Evolutionary conservation across 2,888 invertebrate species (phyloP).

Genomic region (Netelia melanura): DNA sequence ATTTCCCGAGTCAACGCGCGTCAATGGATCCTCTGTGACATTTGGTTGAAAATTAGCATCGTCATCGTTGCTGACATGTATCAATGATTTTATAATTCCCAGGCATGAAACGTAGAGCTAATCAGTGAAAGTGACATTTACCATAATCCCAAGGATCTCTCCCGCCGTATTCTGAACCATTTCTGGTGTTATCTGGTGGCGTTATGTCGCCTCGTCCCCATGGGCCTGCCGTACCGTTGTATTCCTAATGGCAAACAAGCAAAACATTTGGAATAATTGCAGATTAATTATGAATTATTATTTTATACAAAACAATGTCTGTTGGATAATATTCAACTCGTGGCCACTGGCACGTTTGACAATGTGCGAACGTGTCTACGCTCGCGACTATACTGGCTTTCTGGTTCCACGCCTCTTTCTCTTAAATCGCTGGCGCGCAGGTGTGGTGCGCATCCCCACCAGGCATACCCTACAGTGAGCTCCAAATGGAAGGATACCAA

Average conservation of each 20-base stretch:
- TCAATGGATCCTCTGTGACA: slow-evolving; percentile 55
- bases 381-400: slow-evolving; percentile 2
- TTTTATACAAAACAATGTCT: too few species aligned
- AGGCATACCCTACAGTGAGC: too few species aligned
- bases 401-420: slow-evolving; percentile 23
- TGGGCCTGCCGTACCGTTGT: slow-evolving; percentile 66
- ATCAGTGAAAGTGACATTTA: background rate
- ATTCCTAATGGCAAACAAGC: slow-evolving; percentile 48
- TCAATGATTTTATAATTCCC: background rate
- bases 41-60: slow-evolving; percentile 10
- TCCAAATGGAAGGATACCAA: too few species aligned
- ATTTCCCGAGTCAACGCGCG: slow-evolving; percentile 17
- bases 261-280: too few species aligned
- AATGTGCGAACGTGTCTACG: background rate
- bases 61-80: background rate
- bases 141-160: slow-evolving; percentile 49
- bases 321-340: too few species aligned
- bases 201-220: slow-evolving; percentile 66
- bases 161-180: slow-evolving; percentile 17
- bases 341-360: too few species aligned
- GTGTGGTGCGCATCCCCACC: too few species aligned
- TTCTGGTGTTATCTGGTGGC: slow-evolving; percentile 42
- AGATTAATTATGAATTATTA: too few species aligned
- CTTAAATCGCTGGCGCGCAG: slow-evolving; percentile 20
- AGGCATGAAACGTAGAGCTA: too few species aligned